These are phyloP conservation scores for Aphis gossypii DNA, from an alignment of 1,140 invertebrate species.

Conservation along the genomic window DNA sequence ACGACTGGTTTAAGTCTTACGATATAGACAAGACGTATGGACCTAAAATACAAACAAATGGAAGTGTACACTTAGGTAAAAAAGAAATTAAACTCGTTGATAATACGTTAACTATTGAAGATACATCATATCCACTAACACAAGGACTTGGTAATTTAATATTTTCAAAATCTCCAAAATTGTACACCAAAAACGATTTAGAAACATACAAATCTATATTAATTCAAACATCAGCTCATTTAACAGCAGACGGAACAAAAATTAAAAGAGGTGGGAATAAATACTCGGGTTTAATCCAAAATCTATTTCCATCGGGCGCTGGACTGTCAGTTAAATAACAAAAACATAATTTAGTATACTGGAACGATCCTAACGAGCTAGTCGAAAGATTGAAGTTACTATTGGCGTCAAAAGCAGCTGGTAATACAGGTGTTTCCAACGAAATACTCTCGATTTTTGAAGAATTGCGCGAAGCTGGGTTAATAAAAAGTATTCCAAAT, in stretches of 20 bases:
- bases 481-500: background rate
- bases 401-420: background rate
- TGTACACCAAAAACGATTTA: background rate
- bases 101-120: background rate
- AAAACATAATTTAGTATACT: background rate
- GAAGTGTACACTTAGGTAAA: background rate
- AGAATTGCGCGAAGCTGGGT: background rate
- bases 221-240: background rate
- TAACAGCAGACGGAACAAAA: background rate
- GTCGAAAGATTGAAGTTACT: background rate
- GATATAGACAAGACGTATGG: background rate
- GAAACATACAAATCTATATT: background rate
- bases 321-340: background rate
- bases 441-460: background rate
- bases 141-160: background rate
- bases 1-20: background rate
- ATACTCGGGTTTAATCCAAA: background rate
- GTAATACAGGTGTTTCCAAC: background rate
- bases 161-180: background rate
- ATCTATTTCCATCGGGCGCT: background rate
- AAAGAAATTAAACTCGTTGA: background rate
- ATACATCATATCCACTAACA: background rate
- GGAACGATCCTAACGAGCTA: background rate
- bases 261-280: background rate
- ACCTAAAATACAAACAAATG: background rate